These are phyloP conservation scores for Hyalella azteca DNA, from an alignment of 2,888 invertebrate species.

Conservation along the genomic window DNA sequence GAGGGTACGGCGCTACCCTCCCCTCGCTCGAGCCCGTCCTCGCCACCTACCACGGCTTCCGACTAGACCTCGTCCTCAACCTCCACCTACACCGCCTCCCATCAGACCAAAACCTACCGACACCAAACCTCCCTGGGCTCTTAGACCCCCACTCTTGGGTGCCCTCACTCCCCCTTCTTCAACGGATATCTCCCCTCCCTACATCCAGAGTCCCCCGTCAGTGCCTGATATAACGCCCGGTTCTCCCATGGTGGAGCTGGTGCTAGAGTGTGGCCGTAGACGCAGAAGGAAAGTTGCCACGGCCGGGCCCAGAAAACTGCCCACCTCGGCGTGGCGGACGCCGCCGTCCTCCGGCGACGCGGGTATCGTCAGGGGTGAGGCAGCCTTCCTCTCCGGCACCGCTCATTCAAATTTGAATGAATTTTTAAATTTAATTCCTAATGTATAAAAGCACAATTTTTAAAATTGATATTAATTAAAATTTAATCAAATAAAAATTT, in stretches of 20 bases:
- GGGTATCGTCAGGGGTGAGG: constrained; percentile 2
- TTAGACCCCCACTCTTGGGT: background rate
- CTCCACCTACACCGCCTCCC: background rate
- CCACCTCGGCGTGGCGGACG: constrained; percentile 24
- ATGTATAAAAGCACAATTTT: too few relatives aligned
- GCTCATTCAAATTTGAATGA: too few relatives aligned
- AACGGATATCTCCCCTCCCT: background rate
- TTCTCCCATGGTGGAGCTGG: constrained; percentile 30
- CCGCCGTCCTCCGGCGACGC: constrained; percentile 17
- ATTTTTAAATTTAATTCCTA: too few relatives aligned
- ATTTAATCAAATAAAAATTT: too few relatives aligned
- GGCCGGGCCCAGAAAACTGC: background rate
- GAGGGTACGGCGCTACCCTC: constrained; percentile 6
- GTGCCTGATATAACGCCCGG: background rate
- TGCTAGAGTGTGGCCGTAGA: constrained; percentile 18
- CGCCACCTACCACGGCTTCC: constrained; percentile 23
- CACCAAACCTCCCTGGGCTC: constrained; percentile 10
- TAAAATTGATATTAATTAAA: too few relatives aligned
- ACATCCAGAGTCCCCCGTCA: background rate
- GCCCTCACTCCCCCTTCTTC: constrained; percentile 30
- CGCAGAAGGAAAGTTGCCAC: constrained; percentile 2
- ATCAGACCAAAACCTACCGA: background rate
- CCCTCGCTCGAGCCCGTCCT: constrained; percentile 3
- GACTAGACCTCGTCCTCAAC: constrained; percentile 15
- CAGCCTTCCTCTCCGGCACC: background rate